Percentiles rank a stretch among this genome's conserved stretches.
Evolutionary conservation across 2,888 invertebrate species (phyloP).

Genomic region (Bellardia pandia): DNA sequence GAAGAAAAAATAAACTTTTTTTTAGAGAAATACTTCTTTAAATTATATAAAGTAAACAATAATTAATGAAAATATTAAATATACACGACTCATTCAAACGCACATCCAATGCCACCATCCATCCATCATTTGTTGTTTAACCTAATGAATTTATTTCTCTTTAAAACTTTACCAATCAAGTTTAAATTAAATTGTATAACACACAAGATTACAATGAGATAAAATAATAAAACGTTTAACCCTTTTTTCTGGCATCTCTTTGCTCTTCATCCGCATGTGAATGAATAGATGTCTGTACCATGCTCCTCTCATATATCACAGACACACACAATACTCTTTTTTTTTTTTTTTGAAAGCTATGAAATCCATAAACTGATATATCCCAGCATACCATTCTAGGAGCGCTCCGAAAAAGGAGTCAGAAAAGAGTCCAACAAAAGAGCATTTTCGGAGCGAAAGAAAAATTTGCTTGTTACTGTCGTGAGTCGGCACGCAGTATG

Average conservation of each 20-base stretch:
- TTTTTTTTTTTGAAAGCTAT: background rate
- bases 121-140: slow-evolving; percentile 18
- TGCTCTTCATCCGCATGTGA: slow-evolving; percentile 5
- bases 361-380: slow-evolving; percentile 40
- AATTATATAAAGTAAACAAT: no score
- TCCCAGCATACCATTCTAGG: no score
- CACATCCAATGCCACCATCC: background rate
- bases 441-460: no score
- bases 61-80: background rate
- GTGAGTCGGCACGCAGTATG: no score
- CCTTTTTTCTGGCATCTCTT: slow-evolving; percentile 28
- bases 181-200: slow-evolving; percentile 52
- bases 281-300: background rate
- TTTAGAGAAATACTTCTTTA: no score
- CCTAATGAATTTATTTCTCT: slow-evolving; percentile 32
- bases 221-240: slow-evolving; percentile 51
- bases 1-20: no score
- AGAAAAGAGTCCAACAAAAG: no score
- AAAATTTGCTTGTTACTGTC: no score
- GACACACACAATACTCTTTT: slow-evolving; percentile 8
- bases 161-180: slow-evolving; percentile 49
- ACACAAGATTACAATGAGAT: slow-evolving; percentile 44
- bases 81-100: background rate
- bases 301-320: slow-evolving; percentile 12
- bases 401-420: no score